phyloP scores from a whole-genome alignment of 2,113 vertebrate genomes.

The Xyrauchen texanus region DNA sequence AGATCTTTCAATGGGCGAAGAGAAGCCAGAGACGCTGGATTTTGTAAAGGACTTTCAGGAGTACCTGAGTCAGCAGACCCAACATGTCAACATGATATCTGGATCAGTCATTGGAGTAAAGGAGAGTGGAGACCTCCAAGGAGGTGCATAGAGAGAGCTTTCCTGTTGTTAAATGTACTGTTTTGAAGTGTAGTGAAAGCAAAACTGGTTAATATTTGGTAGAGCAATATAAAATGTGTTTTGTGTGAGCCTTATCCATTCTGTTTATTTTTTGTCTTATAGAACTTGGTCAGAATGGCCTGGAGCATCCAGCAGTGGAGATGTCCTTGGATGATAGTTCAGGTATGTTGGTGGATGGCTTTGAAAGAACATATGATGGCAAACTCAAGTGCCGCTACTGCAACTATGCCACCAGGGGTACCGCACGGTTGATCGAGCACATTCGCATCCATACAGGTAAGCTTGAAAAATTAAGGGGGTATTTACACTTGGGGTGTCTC shows the following conservation, averaged over 20 bases:
- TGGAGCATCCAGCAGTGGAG: conserved; percentile 94
- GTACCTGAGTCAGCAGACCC: conserved; percentile 97
- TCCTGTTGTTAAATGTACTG: too few species aligned
- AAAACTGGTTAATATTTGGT: too few species aligned
- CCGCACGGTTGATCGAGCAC: conserved; percentile 94
- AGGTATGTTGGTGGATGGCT: too few species aligned
- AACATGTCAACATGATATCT: conserved; percentile 99
- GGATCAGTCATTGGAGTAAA: conserved; percentile 95
- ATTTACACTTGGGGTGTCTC: too few species aligned
- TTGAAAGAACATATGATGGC: too few species aligned
- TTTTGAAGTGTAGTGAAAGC: too few species aligned
- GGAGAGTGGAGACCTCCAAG: conserved; percentile 85
- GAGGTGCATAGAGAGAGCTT: conserved; percentile 65
- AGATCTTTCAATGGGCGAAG: conserved; percentile 86
- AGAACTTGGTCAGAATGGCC: conserved; percentile 86
- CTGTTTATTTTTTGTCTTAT: neutral
- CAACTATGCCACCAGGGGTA: conserved; percentile 87
- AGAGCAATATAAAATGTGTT: too few species aligned
- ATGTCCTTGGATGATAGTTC: conserved; percentile 69
- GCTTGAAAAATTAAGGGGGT: too few species aligned
- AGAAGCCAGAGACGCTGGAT: conserved; percentile 95
- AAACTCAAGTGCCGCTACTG: too few species aligned
- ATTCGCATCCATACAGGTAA: conserved; percentile 97
- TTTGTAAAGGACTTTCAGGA: conserved; percentile 99
- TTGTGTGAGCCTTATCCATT: neutral